Percentiles rank a stretch among this genome's conserved stretches.
Conservation (phyloP, 2,888 invertebrate species). For the Folsomia candida region DNA sequence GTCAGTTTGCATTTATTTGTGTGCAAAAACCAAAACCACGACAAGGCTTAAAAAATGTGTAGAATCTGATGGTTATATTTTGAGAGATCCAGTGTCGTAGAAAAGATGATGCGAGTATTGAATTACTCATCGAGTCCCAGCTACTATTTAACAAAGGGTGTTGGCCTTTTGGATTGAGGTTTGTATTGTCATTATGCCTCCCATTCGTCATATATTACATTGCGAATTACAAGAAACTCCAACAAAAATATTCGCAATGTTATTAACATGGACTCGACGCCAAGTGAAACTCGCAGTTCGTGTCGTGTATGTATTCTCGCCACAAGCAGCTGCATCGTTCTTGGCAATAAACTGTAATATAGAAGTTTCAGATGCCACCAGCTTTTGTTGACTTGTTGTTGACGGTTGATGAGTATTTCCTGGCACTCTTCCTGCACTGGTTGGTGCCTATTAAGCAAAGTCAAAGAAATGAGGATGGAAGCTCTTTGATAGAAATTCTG, state of each 20-base stretch:
- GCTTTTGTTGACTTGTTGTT: constrained; percentile 3
- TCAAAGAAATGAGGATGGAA: background rate
- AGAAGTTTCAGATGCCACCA: background rate
- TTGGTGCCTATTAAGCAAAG: background rate
- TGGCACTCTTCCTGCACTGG: constrained; percentile 2
- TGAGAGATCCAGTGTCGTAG: too few species aligned
- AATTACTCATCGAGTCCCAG: background rate
- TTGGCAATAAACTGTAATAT: too few species aligned
- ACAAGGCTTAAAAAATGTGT: background rate
- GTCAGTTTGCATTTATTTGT: background rate
- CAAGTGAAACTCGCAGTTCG: too few species aligned
- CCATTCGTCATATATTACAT: background rate
- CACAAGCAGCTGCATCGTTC: too few species aligned
- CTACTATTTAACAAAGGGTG: constrained; percentile 14
- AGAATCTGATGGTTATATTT: too few species aligned
- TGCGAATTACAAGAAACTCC: background rate
- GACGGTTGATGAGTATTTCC: constrained; percentile 2
- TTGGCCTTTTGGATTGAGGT: constrained; percentile 7
- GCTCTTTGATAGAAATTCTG: background rate
- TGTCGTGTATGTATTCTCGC: too few species aligned
- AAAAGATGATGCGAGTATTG: too few species aligned
- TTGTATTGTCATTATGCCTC: background rate
- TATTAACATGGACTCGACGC: too few species aligned
- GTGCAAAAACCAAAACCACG: background rate
- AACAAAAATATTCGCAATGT: too few species aligned